Evolutionary conservation across 2,888 invertebrate genomes (phyloP).

Genomic region (Synanthedon andrenaeformis): DNA sequence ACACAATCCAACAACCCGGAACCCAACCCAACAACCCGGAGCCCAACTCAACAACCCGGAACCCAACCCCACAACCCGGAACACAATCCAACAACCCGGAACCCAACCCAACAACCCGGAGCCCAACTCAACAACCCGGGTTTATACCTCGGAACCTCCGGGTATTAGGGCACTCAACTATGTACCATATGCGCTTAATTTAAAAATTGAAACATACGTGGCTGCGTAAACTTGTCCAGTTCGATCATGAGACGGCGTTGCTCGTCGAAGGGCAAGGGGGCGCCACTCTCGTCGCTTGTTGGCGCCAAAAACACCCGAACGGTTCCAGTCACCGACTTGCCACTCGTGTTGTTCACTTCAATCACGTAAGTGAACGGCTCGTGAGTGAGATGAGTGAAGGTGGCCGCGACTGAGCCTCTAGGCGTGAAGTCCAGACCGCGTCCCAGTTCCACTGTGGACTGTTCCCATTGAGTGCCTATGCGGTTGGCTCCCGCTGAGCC

Average conservation of each 20-base stretch:
- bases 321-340: constrained; percentile 66
- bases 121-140: too few relatives aligned
- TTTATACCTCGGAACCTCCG: too few relatives aligned
- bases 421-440: constrained; percentile 87
- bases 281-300: constrained; percentile 72
- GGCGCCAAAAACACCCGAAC: constrained; percentile 80
- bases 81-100: too few relatives aligned
- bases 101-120: too few relatives aligned
- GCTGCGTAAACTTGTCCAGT: constrained; percentile 77
- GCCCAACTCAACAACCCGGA: too few relatives aligned
- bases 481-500: constrained; percentile 67
- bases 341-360: constrained; percentile 68
- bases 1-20: too few relatives aligned
- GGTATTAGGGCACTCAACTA: too few relatives aligned
- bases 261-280: constrained; percentile 67
- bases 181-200: too few relatives aligned
- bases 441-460: constrained; percentile 80
- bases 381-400: constrained; percentile 80
- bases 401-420: constrained; percentile 77
- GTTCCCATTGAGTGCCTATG: constrained; percentile 82
- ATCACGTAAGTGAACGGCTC: constrained; percentile 74
- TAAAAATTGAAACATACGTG: constrained; percentile 52
- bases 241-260: constrained; percentile 78
- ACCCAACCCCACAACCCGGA: too few relatives aligned
- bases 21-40: too few relatives aligned